These are phyloP conservation scores for Amblyraja radiata DNA, from an alignment of 2,797 vertebrate genomes.

Conservation along the genomic window DNA sequence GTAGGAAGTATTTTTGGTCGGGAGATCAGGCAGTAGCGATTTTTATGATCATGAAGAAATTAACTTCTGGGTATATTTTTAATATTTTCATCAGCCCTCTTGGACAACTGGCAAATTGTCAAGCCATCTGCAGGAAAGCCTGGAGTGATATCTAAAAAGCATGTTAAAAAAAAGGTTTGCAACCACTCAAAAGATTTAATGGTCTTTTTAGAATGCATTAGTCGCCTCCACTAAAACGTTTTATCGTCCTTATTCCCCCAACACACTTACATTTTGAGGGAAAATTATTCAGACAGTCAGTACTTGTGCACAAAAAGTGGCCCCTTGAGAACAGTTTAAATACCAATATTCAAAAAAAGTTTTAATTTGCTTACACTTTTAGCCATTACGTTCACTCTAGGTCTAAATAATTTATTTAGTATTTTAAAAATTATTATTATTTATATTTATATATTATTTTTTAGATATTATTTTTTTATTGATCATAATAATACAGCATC, in stretches of 20 bases:
- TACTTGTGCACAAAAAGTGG: neutral
- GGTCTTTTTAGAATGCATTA: too few species aligned
- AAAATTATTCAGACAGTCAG: neutral
- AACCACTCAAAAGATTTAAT: too few species aligned
- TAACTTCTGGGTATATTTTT: neutral
- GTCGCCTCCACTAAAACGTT: neutral
- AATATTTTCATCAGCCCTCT: neutral
- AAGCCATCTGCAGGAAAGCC: too few species aligned
- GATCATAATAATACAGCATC: neutral
- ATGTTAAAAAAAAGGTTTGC: too few species aligned
- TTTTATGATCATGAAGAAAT: neutral
- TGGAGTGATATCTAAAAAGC: too few species aligned
- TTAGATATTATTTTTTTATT: too few species aligned
- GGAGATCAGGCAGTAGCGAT: too few species aligned
- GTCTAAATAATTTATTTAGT: neutral
- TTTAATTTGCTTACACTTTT: neutral
- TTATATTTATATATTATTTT: too few species aligned
- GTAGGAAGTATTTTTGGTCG: neutral
- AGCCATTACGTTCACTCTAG: neutral
- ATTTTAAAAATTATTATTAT: too few species aligned
- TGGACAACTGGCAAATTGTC: neutral
- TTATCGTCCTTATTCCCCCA: neutral
- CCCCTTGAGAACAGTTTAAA: neutral
- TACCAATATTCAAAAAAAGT: neutral
- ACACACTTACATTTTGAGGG: neutral